Percentiles rank a stretch among this genome's conserved stretches.
phyloP scores from a whole-genome alignment of 2,797 vertebrate genomes.

The Echeneis naucrates region DNA sequence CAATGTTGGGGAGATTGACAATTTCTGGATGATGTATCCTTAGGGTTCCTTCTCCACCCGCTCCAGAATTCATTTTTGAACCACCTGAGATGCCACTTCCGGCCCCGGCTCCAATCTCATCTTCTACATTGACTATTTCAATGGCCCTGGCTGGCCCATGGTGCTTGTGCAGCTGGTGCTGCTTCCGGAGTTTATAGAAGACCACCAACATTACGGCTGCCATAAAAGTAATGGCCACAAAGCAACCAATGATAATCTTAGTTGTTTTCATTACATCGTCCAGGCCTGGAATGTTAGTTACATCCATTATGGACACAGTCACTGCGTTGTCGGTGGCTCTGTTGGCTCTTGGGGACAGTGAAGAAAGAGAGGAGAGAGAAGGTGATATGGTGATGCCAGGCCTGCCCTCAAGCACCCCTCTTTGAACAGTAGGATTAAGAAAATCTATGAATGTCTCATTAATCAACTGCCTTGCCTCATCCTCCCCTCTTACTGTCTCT shows the following conservation, averaged over 20 bases:
- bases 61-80: slow-evolving; percentile 80
- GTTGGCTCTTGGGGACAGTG: slow-evolving; percentile 87
- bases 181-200: slow-evolving; percentile 95
- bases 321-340: slow-evolving; percentile 83
- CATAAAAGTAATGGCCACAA: slow-evolving; percentile 97
- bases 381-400: slow-evolving; percentile 81
- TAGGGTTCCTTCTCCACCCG: slow-evolving; percentile 79
- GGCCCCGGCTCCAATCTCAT: slow-evolving; percentile 89
- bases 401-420: slow-evolving; percentile 70
- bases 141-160: slow-evolving; percentile 93
- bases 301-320: slow-evolving; percentile 91
- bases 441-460: slow-evolving; percentile 88
- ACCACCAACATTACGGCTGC: slow-evolving; percentile 96
- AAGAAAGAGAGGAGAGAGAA: slow-evolving; percentile 84
- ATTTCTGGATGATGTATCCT: slow-evolving; percentile 86
- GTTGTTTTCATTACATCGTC: slow-evolving; percentile 98
- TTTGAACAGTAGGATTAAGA: slow-evolving; percentile 75
- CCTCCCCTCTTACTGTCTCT: slow-evolving; percentile 80
- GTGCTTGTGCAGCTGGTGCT: slow-evolving; percentile 96
- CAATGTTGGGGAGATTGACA: slow-evolving; percentile 91
- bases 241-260: slow-evolving; percentile 98
- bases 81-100: slow-evolving; percentile 85
- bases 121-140: slow-evolving; percentile 96
- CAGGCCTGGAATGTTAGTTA: slow-evolving; percentile 90
- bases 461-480: slow-evolving; percentile 88